Evolutionary conservation across 2,888 invertebrate genomes (phyloP), one percentile per base, ranked within the genome.

Genomic region (Pogonocherus hispidulus): DNA sequence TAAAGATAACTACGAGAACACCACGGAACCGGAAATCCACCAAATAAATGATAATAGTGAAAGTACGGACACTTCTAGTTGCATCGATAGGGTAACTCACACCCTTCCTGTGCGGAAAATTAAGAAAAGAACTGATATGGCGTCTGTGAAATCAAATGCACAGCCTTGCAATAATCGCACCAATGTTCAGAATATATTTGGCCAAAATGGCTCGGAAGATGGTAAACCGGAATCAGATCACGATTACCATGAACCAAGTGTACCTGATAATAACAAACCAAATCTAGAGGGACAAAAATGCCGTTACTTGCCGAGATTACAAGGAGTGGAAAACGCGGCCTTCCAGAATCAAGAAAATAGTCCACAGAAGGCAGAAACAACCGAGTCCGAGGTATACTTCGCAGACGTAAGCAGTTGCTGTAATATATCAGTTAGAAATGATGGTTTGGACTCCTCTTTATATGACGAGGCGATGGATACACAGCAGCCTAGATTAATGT

Each of bases 391-490:
- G 81, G 91, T 95, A 0, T 95, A 95, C 81, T 95, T 95, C 79
- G 94, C 94, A 0, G 94, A 95, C 76, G 94, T 94, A 0, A 94
- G 94, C 22, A 94, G 93, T 67, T 94, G 94, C 79, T 94, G 94
- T 79, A 93, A 93, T 78, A 91, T 92, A 55, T 92, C 92, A 2
- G 89, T 92, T 0, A 78, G 86, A 66, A 87, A 87, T 75, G 87
- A 87, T 69, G 89, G 88, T 0, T 88, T 88, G 5, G 89, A 89
- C 75, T 89, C 89, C 9, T 88, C 89, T 22, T 84, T 89, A 41
- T 89, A 90, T 74, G 89, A 89, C 74, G 86, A 89, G 76, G 88
- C 89, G 9, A 77, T 88, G 14, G 88, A 88, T 57, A 75, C 78
- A 6, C 83, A 84, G 67, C 83, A 83, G 72, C 80, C 83, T 0